phyloP scores from a whole-genome alignment of 2,113 vertebrate species.

The Rhynchopsitta pachyrhyncha region DNA sequence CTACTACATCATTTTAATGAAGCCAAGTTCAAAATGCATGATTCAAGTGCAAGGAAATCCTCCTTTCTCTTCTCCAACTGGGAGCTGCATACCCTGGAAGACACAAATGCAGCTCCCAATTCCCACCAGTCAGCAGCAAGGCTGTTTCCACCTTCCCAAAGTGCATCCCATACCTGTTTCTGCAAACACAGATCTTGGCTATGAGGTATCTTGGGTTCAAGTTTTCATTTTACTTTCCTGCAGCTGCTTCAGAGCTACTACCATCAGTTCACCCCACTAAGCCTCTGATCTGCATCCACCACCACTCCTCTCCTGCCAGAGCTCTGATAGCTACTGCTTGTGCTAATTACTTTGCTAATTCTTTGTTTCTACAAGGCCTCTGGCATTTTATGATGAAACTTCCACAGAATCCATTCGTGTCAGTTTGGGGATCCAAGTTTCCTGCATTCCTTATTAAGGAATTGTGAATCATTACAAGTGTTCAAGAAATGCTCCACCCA shows the following conservation, averaged over 20 bases:
- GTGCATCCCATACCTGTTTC: background rate
- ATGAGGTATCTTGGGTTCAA: fast-evolving
- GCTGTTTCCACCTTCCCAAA: background rate
- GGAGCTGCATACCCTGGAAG: background rate
- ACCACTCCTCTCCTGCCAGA: background rate
- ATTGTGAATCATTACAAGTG: background rate
- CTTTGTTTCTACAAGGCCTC: background rate
- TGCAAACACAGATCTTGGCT: background rate
- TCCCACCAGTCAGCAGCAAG: background rate
- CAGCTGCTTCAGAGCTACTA: background rate
- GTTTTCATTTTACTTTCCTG: background rate
- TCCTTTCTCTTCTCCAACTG: background rate
- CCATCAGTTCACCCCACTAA: background rate
- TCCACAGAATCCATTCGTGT: background rate
- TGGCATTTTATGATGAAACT: background rate
- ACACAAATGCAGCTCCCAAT: fast-evolving
- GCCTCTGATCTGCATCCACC: background rate
- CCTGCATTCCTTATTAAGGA: background rate
- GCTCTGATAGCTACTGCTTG: background rate
- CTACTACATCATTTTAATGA: background rate
- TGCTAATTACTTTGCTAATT: background rate
- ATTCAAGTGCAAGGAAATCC: background rate
- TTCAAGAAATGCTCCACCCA: background rate
- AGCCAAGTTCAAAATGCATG: background rate
- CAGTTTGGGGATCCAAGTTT: background rate